Base-by-base conservation (phyloP, 2,797 vertebrate genomes). In the Halcyon chelicuti region DNA sequence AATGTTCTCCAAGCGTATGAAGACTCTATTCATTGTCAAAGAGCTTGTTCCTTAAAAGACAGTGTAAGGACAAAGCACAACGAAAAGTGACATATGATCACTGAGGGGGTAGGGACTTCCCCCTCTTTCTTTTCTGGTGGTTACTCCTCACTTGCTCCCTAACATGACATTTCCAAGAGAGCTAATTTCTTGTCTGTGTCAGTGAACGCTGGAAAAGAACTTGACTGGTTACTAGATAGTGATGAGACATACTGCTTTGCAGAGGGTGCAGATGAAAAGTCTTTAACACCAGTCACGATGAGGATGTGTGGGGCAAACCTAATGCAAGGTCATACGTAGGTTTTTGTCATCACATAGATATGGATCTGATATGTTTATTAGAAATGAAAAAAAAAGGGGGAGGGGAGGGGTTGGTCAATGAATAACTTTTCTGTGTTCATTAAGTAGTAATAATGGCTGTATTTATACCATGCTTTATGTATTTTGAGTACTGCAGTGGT, bases 391-490 rank as follows among this genome's bases (percentile, higher is more conserved):
- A 81, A 47, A 20, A 51, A 22, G 13, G 6, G n/a, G 5, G 18
- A 31, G 29, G 29, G 18, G 11, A 19, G 18, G 52, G 3, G 14
- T 58, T 88, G 49, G 58, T 75, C 89, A 92, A 63, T 88, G 25
- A 90, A 74, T 92, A 90, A 90, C 82, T 83, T 82, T 14, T 28
- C 44, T 95, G 84, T 39, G 94, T 93, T 93, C 65, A 79, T 61
- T 55, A 75, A 52, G 46, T 33, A 73, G 62, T 81, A 81, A 86
- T 93, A 81, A 90, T 28, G 73, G 71, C 18, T 86, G 58, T 33
- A 17, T 92, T 92, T 84, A 57, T 73, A 33, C 39, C 15, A 12
- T 78, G 70, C n/a, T 63, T 77, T 76, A 46, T 25, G 4, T 81
- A 28, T 63, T 55, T 70, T 22, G 18, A 1, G 2, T 72, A 46